Percentiles rank a stretch among this genome's conserved stretches.
These are phyloP conservation scores for Montipora foliosa DNA, from an alignment of 64 coral and sea anemone species.

Conservation along the genomic window DNA sequence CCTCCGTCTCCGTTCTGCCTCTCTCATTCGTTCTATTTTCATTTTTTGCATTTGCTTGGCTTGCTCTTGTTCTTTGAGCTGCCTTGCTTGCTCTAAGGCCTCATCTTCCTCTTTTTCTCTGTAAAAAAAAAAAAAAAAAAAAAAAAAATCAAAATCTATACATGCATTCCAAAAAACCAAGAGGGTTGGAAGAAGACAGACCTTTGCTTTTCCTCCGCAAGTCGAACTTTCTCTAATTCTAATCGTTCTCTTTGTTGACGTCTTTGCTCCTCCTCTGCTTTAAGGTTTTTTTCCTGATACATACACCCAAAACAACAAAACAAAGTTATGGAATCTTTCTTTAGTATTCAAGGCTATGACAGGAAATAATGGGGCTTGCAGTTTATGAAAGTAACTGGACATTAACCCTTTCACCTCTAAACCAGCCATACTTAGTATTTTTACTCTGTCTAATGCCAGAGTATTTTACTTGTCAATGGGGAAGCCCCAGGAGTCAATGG, in stretches of 20 bases:
- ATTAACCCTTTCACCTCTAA: too few species aligned
- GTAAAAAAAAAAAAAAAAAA: background rate
- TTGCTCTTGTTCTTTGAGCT: constrained; percentile 75
- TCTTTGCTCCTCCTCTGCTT: constrained; percentile 77
- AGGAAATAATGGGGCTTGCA: too few species aligned
- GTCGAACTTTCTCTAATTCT: constrained; percentile 72
- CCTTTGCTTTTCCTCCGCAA: constrained; percentile 93
- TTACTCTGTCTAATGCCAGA: too few species aligned
- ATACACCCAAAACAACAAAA: background rate
- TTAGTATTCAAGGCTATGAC: too few species aligned
- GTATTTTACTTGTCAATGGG: too few species aligned
- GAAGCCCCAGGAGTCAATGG: too few species aligned
- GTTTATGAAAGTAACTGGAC: too few species aligned
- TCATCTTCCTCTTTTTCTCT: constrained; percentile 93
- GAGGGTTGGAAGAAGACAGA: background rate
- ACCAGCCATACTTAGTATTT: too few species aligned
- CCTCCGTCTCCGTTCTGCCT: constrained; percentile 76
- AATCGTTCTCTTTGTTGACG: constrained; percentile 70
- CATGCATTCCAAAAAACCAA: background rate
- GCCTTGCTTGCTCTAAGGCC: constrained; percentile 80
- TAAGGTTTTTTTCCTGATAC: constrained; percentile 63
- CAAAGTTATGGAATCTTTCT: too few species aligned
- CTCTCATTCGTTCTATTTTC: constrained; percentile 79
- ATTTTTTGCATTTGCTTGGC: constrained; percentile 76
- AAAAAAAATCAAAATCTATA: background rate